Evolutionary conservation across 2,888 invertebrate species (phyloP).

Genomic region (Synanthedon andrenaeformis): DNA sequence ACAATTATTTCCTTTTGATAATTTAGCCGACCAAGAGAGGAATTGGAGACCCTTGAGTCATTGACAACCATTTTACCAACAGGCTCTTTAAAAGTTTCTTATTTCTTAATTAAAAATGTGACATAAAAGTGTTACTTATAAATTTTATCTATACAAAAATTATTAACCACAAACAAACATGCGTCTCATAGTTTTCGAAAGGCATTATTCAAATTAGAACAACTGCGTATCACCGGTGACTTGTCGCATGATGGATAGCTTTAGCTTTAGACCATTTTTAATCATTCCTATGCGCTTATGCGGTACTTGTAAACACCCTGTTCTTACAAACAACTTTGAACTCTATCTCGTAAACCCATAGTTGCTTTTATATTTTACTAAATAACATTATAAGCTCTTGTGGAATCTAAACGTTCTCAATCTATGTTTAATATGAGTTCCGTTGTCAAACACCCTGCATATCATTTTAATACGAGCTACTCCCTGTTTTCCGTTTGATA

Average conservation of each 20-base stretch:
- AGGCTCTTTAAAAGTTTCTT: too few species aligned
- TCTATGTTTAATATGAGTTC: constrained; percentile 30
- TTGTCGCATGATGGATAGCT: constrained; percentile 60
- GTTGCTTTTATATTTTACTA: neutral
- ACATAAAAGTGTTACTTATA: too few species aligned
- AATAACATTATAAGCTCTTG: neutral
- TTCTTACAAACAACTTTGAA: neutral
- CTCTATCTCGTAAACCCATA: neutral
- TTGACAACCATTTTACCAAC: too few species aligned
- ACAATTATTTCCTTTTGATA: too few species aligned
- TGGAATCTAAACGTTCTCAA: constrained; percentile 6
- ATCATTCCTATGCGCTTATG: constrained; percentile 29
- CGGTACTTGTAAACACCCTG: constrained; percentile 9
- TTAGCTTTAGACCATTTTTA: constrained; percentile 55
- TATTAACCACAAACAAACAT: constrained; percentile 1
- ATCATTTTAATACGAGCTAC: constrained; percentile 17
- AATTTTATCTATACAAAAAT: too few species aligned
- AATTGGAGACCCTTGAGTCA: too few species aligned
- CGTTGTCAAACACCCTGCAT: constrained; percentile 28
- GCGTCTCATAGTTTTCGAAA: constrained; percentile 11
- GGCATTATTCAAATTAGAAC: constrained; percentile 57
- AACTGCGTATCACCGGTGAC: constrained; percentile 41
- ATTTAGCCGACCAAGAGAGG: too few species aligned
- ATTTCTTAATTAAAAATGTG: too few species aligned
- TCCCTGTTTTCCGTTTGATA: constrained; percentile 6